Conservation (phyloP, 53 echinoderm and acorn worm species). For the Henricia sp. region DNA sequence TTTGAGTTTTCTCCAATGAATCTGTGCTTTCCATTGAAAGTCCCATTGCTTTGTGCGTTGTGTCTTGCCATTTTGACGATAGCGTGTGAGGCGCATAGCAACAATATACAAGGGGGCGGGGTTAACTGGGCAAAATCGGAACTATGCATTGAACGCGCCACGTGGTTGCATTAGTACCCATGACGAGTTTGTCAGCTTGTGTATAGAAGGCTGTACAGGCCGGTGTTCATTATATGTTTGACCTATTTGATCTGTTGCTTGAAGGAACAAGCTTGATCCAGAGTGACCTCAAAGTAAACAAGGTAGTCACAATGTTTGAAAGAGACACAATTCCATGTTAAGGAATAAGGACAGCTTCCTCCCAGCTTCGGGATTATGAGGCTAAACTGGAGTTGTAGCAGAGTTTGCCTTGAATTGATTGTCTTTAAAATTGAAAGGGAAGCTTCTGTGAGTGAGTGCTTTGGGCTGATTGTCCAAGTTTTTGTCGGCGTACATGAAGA, state of each 20-base stretch:
- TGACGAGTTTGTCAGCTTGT: neutral
- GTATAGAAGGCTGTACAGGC: too few relatives aligned
- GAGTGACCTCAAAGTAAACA: conserved; percentile 59
- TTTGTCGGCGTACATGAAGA: neutral
- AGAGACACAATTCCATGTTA: neutral
- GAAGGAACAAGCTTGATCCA: conserved; percentile 23
- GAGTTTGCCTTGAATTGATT: neutral
- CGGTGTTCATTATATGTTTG: too few relatives aligned
- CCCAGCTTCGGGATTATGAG: neutral
- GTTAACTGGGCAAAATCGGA: too few relatives aligned
- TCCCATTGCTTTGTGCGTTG: too few relatives aligned
- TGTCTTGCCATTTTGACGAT: too few relatives aligned
- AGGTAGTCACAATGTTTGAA: conserved; percentile 31
- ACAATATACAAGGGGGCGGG: too few relatives aligned
- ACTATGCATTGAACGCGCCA: too few relatives aligned
- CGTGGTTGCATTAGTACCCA: too few relatives aligned
- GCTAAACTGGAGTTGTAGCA: neutral
- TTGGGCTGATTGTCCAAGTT: too few relatives aligned
- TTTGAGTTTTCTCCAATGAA: too few relatives aligned
- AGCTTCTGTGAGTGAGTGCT: neutral
- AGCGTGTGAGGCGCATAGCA: too few relatives aligned
- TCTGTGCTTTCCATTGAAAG: too few relatives aligned
- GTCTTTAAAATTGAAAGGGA: neutral
- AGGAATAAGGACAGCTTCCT: neutral
- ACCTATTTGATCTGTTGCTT: conserved; percentile 6